Evolutionary conservation across 2,888 invertebrate genomes (phyloP).

Genomic region (Brassicogethes aeneus): DNA sequence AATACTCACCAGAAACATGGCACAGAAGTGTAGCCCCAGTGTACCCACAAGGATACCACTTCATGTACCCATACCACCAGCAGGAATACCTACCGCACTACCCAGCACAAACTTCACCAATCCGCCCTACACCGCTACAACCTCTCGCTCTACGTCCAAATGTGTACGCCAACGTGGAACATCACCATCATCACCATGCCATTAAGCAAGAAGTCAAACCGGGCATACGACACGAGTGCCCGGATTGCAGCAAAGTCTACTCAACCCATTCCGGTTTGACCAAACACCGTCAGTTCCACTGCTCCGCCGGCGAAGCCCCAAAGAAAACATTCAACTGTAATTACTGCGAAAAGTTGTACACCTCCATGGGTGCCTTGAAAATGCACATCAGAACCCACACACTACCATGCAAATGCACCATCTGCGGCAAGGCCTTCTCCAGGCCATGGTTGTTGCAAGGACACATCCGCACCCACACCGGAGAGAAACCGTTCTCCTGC

Average conservation of each 20-base stretch:
- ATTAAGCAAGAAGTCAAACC: constrained; percentile 18
- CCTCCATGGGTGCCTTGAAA: constrained; percentile 87
- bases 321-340: constrained; percentile 91
- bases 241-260: constrained; percentile 89
- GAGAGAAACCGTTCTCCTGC: constrained; percentile 94
- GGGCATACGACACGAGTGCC: constrained; percentile 67
- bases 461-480: constrained; percentile 93
- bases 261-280: constrained; percentile 89
- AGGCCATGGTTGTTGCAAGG: constrained; percentile 94
- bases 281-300: constrained; percentile 92
- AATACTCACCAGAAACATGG: neutral
- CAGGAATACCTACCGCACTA: constrained; percentile 6
- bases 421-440: constrained; percentile 94
- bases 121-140: constrained; percentile 37
- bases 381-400: constrained; percentile 98
- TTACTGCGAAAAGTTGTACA: constrained; percentile 90
- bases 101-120: constrained; percentile 25
- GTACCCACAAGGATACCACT: constrained; percentile 21
- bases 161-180: constrained; percentile 21
- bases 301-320: constrained; percentile 71
- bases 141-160: constrained; percentile 41
- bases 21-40: constrained; percentile 27
- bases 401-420: constrained; percentile 87
- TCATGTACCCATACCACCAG: neutral
- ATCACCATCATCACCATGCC: constrained; percentile 12